These are phyloP conservation scores for Bungarus multicinctus DNA, from an alignment of 2,113 vertebrate genomes.

Conservation along the genomic window DNA sequence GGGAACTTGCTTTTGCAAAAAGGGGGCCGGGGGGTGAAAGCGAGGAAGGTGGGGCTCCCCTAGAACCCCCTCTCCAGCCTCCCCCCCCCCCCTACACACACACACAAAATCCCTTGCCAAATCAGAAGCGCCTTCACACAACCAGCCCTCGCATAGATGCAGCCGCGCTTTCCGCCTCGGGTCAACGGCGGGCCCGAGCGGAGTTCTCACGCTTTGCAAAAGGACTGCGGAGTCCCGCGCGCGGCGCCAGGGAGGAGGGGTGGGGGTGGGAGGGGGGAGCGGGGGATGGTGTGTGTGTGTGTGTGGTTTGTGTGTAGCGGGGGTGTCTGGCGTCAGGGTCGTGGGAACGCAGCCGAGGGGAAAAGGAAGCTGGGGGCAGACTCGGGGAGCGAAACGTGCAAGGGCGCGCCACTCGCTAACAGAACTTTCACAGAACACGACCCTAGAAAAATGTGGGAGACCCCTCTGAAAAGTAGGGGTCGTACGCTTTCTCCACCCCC, in stretches of 20 bases:
- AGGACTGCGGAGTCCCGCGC: neutral
- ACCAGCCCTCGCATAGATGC: neutral
- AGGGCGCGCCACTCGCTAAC: neutral
- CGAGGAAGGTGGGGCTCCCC: neutral
- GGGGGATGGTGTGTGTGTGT: too few species aligned
- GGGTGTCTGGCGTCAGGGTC: neutral
- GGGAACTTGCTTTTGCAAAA: conserved; percentile 48
- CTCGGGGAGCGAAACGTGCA: neutral
- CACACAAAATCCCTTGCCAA: neutral
- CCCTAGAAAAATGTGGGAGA: neutral
- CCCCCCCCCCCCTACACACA: neutral
- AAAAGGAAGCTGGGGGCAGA: neutral
- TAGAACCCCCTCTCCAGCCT: rapidly evolving
- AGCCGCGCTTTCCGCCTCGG: neutral
- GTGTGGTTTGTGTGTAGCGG: too few species aligned
- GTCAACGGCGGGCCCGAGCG: neutral
- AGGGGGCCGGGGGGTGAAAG: conserved; percentile 3
- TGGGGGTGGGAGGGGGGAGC: too few species aligned
- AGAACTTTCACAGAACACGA: neutral
- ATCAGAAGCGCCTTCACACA: neutral
- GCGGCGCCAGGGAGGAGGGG: neutral
- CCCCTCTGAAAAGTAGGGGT: neutral
- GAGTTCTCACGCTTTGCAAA: neutral
- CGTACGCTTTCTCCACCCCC: neutral
- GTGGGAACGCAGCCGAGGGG: neutral